phyloP scores from a whole-genome alignment of 2,888 invertebrate genomes.

The Acanthopleura granulata region DNA sequence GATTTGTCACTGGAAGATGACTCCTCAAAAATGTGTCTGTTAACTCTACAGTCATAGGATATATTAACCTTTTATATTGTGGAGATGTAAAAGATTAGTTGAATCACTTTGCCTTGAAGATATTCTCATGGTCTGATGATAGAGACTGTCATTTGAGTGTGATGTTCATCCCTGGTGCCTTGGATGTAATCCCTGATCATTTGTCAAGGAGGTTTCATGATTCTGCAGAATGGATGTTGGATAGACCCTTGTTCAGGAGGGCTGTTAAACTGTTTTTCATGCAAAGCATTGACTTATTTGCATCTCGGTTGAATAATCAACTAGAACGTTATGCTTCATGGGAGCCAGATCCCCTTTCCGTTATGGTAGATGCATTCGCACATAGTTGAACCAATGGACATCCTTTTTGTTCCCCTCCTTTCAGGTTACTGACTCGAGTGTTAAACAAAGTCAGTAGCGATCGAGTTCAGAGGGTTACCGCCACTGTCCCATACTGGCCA shows the following conservation, averaged over 20 bases:
- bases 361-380: too few species aligned
- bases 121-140: background rate
- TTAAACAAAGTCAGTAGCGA: background rate
- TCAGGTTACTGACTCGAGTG: background rate
- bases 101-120: too few species aligned
- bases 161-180: background rate
- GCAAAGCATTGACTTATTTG: background rate
- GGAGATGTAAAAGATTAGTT: too few species aligned
- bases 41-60: too few species aligned
- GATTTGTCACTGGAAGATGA: background rate
- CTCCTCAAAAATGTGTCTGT: background rate
- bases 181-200: background rate
- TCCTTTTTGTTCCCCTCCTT: background rate
- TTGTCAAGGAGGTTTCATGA: background rate
- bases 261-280: background rate
- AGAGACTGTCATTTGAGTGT: background rate
- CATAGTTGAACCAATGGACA: too few species aligned
- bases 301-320: background rate
- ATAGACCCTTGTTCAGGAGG: background rate
- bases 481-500: background rate
- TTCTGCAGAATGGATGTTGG: background rate
- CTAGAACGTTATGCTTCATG: too few species aligned
- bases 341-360: too few species aligned
- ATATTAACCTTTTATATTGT: too few species aligned
- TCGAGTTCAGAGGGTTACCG: background rate